Base-by-base conservation (phyloP, 1,140 invertebrate species). In the Lucilia sericata region DNA sequence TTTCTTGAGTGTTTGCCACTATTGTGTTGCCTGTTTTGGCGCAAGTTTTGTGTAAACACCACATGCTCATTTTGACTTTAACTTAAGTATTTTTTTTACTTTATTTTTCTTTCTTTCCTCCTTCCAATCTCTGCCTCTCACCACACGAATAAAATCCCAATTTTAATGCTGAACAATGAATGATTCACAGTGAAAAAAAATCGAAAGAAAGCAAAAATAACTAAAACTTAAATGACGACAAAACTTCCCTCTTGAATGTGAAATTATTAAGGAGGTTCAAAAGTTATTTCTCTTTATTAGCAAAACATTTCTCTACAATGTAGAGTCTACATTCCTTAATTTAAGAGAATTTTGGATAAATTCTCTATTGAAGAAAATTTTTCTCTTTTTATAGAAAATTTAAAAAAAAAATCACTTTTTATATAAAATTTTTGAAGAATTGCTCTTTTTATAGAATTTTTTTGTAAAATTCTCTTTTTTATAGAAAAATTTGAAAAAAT, bases 11-110 rank as follows among this genome's bases (percentile, higher is more conserved):
- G 9, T 70, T 70, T 70, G 9, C n/a, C 25, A 30, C 25, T 10
- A 55, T 42, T 70, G n/a, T 70, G 65, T n/a, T 70, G n/a, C 65
- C 19, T 21, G 65, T 25, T 70, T 25, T 70, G 65, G 65, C 65
- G n/a, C n/a, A 70, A 70, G n/a, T 25, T 17, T 60, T 17, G 0
- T 60, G 19, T 70, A 70, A 70, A 70, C 65, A 70, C 65, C 65
- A 70, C 65, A 70, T 70, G 65, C 19, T 60, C n/a, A 60, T 14
- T 60, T 60, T 60, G 17, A 60, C n/a, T 60, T 8, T n/a, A 30
- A 60, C 55, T 60, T 60, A 7, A 60, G 55, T 14, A 60, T 60
- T 17, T 60, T n/a, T 30, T 30, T n/a, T 65, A 49, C 51, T 70
- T 60, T 60, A 8, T 17, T 70, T 70, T 70, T 70, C 2, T 70